These are phyloP conservation scores for Microctenopoma stevenorrisi DNA, from an alignment of 2,797 vertebrate genomes.

Conservation along the genomic window DNA sequence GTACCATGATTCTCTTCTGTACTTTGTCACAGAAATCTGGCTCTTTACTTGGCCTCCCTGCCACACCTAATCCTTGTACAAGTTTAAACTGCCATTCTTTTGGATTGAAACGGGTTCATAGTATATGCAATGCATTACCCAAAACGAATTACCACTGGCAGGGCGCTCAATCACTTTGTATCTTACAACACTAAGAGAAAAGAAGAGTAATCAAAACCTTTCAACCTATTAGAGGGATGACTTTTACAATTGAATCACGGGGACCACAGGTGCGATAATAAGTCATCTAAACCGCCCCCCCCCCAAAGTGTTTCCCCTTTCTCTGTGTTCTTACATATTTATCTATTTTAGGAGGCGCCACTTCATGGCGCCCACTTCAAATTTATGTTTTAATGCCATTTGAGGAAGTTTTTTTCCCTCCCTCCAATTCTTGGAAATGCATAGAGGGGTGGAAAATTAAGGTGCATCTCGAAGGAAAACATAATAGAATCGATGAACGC, in stretches of 20 bases:
- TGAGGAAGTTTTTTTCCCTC: constrained; percentile 72
- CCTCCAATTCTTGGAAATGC: constrained; percentile 82
- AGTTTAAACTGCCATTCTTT: constrained; percentile 95
- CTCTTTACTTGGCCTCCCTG: constrained; percentile 57
- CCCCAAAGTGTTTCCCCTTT: constrained; percentile 92
- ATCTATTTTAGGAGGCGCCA: constrained; percentile 92
- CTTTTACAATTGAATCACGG: constrained; percentile 99
- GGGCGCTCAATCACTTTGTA: constrained; percentile 97
- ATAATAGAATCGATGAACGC: constrained; percentile 88
- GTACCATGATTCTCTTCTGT: constrained; percentile 26
- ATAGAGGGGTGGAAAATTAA: constrained; percentile 86
- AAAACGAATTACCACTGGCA: constrained; percentile 99
- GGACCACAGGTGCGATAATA: constrained; percentile 99
- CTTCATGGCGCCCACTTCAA: constrained; percentile 81
- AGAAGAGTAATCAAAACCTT: constrained; percentile 99
- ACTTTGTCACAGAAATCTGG: constrained; percentile 68
- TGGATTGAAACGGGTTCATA: constrained; percentile 94
- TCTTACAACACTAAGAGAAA: constrained; percentile 98
- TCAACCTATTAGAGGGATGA: constrained; percentile 99
- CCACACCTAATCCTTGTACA: constrained; percentile 89
- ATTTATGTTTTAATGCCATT: constrained; percentile 86
- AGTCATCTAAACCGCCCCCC: constrained; percentile 97
- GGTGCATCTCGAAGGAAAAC: constrained; percentile 88
- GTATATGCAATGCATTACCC: constrained; percentile 97
- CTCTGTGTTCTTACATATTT: constrained; percentile 97